These are phyloP conservation scores for Wiebesia pumilae DNA, from an alignment of 1,140 invertebrate genomes.

Conservation along the genomic window DNA sequence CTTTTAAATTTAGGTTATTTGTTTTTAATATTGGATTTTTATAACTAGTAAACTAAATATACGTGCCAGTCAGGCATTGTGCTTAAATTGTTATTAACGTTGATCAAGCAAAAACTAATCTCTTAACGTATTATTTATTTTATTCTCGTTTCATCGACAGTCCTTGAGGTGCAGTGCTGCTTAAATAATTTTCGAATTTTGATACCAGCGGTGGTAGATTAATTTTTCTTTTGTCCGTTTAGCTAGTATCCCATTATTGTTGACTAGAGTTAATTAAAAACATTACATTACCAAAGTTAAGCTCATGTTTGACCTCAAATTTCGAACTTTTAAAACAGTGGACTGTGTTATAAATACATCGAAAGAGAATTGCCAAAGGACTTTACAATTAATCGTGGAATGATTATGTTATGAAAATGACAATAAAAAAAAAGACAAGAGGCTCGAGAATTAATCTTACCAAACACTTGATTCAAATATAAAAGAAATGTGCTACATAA, in stretches of 20 bases:
- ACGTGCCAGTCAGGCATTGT: constrained; percentile 8
- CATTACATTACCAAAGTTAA: constrained; percentile 44
- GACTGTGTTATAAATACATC: not conserved
- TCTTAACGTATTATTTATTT: not conserved
- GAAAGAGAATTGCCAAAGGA: not conserved
- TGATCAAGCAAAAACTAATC: constrained; percentile 38
- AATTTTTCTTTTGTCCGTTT: constrained; percentile 16
- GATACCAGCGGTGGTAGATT: constrained; percentile 31
- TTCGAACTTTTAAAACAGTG: constrained; percentile 20
- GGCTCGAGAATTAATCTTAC: constrained; percentile 7
- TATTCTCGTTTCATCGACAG: not conserved
- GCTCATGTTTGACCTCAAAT: constrained; percentile 8
- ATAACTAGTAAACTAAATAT: constrained; percentile 38
- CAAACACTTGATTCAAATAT: constrained; percentile 49
- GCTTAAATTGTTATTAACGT: constrained; percentile 5
- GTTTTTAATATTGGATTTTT: constrained; percentile 22
- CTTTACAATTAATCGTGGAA: constrained; percentile 20
- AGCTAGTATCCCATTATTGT: constrained; percentile 52
- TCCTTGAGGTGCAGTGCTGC: constrained; percentile 34
- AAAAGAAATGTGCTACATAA: constrained; percentile 40
- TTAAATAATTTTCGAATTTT: constrained; percentile 39
- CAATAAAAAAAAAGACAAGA: constrained; percentile 9
- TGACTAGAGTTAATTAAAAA: constrained; percentile 63
- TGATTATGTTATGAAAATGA: not conserved
- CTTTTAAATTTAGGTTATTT: constrained; percentile 9